Evolutionary conservation across 2,797 vertebrate species (phyloP).

Genomic region (Chanos chanos): DNA sequence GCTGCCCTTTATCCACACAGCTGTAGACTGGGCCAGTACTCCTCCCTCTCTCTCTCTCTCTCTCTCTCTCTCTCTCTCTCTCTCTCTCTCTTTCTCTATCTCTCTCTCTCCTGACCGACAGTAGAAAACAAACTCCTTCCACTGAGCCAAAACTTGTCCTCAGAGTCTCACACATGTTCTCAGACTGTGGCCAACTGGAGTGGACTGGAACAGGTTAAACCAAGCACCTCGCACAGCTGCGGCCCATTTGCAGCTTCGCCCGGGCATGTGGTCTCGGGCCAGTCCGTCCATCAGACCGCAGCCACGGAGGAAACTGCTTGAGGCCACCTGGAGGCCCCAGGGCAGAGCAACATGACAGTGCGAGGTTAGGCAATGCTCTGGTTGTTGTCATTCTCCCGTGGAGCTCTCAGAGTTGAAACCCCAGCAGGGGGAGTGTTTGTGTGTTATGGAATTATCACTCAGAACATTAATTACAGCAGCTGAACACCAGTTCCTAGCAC

Average conservation of each 20-base stretch:
- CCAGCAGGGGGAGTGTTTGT: slow-evolving; percentile 45
- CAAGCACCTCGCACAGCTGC: slow-evolving; percentile 22
- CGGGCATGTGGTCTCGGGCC: slow-evolving; percentile 15
- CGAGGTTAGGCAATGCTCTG: slow-evolving; percentile 58
- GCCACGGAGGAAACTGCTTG: not conserved
- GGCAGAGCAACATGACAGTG: slow-evolving; percentile 10
- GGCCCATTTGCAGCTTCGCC: slow-evolving; percentile 29
- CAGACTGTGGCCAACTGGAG: slow-evolving; percentile 16
- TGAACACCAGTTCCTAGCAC: slow-evolving; percentile 62
- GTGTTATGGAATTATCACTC: slow-evolving; percentile 70
- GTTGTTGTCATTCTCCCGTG: slow-evolving; percentile 53
- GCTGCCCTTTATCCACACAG: slow-evolving; percentile 43
- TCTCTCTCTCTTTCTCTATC: slow-evolving; percentile 34
- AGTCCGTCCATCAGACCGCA: not conserved
- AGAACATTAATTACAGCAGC: slow-evolving; percentile 71
- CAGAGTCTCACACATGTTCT: slow-evolving; percentile 33
- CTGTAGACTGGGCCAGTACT: slow-evolving; percentile 22
- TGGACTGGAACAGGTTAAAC: slow-evolving; percentile 20
- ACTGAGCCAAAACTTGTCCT: slow-evolving; percentile 38
- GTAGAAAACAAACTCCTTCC: slow-evolving; percentile 40
- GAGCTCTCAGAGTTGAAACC: slow-evolving; percentile 48
- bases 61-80: slow-evolving; percentile 37
- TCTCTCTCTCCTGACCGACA: slow-evolving; percentile 39
- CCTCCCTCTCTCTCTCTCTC: slow-evolving; percentile 35
- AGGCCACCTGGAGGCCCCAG: slow-evolving; percentile 11